A percentile compares a stretch with the other conserved stretches of the same genome.
Conservation (phyloP, 2,113 vertebrate genomes). For the Passer domesticus region DNA sequence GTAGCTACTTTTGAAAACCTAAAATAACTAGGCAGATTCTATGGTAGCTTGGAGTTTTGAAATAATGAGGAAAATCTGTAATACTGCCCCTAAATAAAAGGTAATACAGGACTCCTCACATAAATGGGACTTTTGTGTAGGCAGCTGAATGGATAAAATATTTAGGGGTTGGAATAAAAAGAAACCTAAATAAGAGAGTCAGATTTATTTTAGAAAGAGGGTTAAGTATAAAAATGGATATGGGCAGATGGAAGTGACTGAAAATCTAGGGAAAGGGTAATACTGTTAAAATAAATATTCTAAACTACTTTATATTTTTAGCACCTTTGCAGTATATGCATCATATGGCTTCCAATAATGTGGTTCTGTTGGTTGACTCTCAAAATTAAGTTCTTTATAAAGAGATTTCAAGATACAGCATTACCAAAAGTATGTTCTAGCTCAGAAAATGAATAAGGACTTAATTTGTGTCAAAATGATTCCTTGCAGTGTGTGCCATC, state of each 20-base stretch:
- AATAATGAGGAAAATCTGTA: background rate
- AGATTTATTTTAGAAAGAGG: slow-evolving; percentile 24
- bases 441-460: background rate
- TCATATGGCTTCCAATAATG: background rate
- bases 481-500: background rate
- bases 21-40: background rate
- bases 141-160: slow-evolving; percentile 1
- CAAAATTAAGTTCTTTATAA: background rate
- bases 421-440: background rate
- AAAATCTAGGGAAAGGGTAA: slow-evolving; percentile 23
- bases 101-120: background rate
- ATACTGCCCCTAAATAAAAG: background rate
- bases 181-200: background rate
- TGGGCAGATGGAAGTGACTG: slow-evolving; percentile 21
- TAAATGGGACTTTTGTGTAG: background rate
- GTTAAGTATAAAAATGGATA: slow-evolving; percentile 36
- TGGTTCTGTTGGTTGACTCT: background rate
- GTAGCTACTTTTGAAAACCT: background rate
- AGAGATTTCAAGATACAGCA: background rate
- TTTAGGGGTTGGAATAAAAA: background rate
- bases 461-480: background rate
- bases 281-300: slow-evolving; percentile 25
- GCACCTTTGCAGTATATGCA: background rate
- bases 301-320: slow-evolving; percentile 20
- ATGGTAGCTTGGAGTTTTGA: background rate